Evolutionary conservation across 1,140 invertebrate species (phyloP).

Genomic region (Neodiprion lecontei): DNA sequence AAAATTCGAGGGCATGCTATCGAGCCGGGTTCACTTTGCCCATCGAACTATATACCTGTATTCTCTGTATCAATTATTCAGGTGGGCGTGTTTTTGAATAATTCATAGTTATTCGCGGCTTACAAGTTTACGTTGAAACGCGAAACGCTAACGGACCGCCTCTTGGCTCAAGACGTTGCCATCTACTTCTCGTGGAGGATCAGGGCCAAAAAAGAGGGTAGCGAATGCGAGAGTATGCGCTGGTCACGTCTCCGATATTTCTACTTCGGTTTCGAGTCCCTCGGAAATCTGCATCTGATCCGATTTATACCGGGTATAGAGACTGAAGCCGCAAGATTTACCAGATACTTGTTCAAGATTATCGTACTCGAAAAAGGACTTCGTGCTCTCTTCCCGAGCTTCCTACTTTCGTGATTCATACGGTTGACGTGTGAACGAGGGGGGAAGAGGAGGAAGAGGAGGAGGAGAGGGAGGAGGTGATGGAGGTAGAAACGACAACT

Average conservation of each 20-base stretch:
- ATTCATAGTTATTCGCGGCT: conserved; percentile 39
- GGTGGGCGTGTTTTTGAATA: conserved; percentile 39
- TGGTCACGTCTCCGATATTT: too few species aligned
- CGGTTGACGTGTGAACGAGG: conserved; percentile 13
- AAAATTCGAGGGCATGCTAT: conserved; percentile 24
- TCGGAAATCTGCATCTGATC: too few species aligned
- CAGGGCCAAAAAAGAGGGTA: too few species aligned
- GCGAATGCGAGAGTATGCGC: too few species aligned
- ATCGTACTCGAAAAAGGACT: too few species aligned
- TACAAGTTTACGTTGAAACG: conserved; percentile 28
- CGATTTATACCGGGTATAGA: too few species aligned
- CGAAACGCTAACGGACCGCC: background rate
- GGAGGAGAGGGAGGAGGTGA: conserved; percentile 1
- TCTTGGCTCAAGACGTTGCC: too few species aligned
- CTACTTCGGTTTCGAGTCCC: too few species aligned
- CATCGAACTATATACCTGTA: conserved; percentile 17
- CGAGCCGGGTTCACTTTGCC: conserved; percentile 11
- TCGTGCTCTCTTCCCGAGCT: background rate
- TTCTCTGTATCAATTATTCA: conserved; percentile 45
- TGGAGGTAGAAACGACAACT: conserved; percentile 17
- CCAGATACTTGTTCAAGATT: too few species aligned
- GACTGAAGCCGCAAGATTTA: too few species aligned
- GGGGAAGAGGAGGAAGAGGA: conserved; percentile 29
- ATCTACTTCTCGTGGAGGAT: too few species aligned
- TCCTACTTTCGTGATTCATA: conserved; percentile 7